Conservation (phyloP, 2,888 invertebrate species). For the Cantharis lateralis region DNA sequence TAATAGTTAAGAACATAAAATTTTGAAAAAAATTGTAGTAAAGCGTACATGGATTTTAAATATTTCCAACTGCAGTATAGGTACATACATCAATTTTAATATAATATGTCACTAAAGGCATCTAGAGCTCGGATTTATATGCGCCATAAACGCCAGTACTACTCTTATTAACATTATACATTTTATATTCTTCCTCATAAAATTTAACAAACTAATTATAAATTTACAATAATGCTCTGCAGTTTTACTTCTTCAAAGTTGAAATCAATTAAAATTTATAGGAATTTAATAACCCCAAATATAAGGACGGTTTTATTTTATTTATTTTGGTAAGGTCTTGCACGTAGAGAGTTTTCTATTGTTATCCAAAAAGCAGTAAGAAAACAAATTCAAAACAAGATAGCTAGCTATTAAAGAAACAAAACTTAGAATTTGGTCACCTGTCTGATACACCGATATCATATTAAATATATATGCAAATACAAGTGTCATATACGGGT, state of each 20-base stretch:
- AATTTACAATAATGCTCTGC: not conserved
- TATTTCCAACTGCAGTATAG: not conserved
- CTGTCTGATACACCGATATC: not conserved
- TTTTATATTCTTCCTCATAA: not conserved
- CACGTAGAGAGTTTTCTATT: too few relatives aligned
- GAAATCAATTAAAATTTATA: not conserved
- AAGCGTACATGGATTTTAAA: not conserved
- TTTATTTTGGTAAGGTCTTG: too few relatives aligned
- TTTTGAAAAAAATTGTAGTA: not conserved
- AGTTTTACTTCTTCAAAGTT: not conserved
- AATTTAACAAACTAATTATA: not conserved
- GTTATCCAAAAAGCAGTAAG: too few relatives aligned
- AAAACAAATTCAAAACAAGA: not conserved
- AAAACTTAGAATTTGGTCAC: not conserved
- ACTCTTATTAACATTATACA: not conserved
- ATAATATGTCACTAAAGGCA: not conserved
- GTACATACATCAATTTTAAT: not conserved
- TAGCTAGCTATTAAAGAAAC: not conserved
- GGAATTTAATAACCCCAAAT: not conserved
- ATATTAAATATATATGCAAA: constrained; percentile 17
- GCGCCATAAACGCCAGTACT: not conserved
- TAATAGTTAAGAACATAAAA: not conserved
- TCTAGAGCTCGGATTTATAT: not conserved
- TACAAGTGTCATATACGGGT: constrained; percentile 15
- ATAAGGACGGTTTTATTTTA: not conserved